Conservation (phyloP, 1,140 invertebrate genomes). For the Panagrolaimus sp. region DNA sequence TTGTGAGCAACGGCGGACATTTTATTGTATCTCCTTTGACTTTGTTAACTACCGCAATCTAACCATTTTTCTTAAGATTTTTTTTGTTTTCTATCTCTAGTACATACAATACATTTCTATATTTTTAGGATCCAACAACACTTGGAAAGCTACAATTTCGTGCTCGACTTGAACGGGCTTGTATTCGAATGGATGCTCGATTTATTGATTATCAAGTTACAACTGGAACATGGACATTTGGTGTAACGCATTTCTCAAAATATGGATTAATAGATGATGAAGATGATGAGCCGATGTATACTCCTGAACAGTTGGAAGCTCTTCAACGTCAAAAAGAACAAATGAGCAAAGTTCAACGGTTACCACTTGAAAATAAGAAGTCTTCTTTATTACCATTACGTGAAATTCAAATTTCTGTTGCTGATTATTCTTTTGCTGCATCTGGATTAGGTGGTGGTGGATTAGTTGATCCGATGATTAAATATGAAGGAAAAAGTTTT, state of each 20-base stretch:
- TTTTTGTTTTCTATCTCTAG: not conserved
- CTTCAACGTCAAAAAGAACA: not conserved
- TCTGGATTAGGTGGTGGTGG: not conserved
- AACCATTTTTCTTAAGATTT: too few relatives aligned
- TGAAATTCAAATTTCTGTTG: slow-evolving; percentile 21
- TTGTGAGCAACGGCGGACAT: too few relatives aligned
- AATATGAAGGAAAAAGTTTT: not conserved
- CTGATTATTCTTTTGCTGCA: not conserved
- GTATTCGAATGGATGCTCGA: slow-evolving; percentile 75
- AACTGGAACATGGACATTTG: slow-evolving; percentile 87
- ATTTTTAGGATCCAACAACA: slow-evolving; percentile 66
- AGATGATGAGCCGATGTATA: slow-evolving; percentile 35
- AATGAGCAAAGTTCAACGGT: not conserved
- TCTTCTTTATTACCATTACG: not conserved
- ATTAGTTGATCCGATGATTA: not conserved
- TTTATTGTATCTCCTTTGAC: too few relatives aligned
- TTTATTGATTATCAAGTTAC: slow-evolving; percentile 90
- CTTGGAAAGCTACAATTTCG: slow-evolving; percentile 78
- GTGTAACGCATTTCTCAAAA: slow-evolving; percentile 84
- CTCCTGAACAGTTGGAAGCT: slow-evolving; percentile 14
- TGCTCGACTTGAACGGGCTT: slow-evolving; percentile 74
- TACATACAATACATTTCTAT: slow-evolving; percentile 10
- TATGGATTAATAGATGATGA: slow-evolving; percentile 71
- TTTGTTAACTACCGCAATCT: too few relatives aligned
- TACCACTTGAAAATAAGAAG: not conserved